Conservation (phyloP, 2,797 vertebrate species). For the Rhynchonycteris naso region DNA sequence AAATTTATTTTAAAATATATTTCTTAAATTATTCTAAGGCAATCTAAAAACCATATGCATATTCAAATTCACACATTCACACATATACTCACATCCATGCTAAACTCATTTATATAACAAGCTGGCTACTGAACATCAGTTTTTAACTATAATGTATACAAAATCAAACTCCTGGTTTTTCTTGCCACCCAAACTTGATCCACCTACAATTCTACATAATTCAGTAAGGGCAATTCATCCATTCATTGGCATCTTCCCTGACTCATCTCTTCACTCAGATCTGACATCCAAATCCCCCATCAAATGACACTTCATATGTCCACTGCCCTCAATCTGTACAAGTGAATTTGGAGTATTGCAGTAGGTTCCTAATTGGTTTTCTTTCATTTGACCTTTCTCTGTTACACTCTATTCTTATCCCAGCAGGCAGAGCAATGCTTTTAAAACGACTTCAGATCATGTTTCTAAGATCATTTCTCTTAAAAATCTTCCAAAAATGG, state of each 20-base stretch:
- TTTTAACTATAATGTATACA: background rate
- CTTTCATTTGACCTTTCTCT: background rate
- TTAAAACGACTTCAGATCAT: background rate
- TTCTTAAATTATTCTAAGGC: slow-evolving; percentile 46
- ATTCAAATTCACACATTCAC: background rate
- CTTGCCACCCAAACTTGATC: background rate
- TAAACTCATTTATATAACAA: background rate
- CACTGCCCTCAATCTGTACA: background rate
- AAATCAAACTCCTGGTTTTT: slow-evolving; percentile 4
- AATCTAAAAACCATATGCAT: background rate
- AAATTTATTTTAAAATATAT: slow-evolving; percentile 34
- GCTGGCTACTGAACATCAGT: background rate
- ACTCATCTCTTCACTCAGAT: background rate
- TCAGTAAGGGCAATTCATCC: background rate
- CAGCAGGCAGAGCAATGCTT: background rate
- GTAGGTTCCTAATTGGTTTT: background rate
- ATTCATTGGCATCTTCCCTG: background rate
- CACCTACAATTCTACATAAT: background rate
- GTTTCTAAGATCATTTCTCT: background rate
- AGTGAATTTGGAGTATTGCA: background rate
- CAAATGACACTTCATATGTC: background rate
- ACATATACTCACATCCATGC: background rate
- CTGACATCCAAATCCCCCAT: background rate
- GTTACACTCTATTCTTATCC: background rate
- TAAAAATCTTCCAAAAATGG: background rate